Percentiles rank a stretch among this genome's conserved stretches.
Evolutionary conservation across 2,888 invertebrate species (phyloP).

Genomic region (Caenorhabditis sp.): DNA sequence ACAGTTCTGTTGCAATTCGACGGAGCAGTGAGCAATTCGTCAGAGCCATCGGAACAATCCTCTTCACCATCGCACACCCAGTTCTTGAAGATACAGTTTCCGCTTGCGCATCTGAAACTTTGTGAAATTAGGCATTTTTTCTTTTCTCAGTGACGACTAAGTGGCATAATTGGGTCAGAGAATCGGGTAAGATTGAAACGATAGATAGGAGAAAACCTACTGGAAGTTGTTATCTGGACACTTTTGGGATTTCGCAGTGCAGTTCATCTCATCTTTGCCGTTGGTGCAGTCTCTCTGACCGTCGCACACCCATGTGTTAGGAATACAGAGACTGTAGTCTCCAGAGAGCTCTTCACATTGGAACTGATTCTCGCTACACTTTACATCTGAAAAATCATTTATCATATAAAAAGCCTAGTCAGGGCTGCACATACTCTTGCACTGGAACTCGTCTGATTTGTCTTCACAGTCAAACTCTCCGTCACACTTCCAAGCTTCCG

Average conservation of each 20-base stretch:
- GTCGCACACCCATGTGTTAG: conserved; percentile 80
- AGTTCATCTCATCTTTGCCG: conserved; percentile 78
- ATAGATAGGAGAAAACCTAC: conserved; percentile 51
- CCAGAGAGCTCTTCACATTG: conserved; percentile 77
- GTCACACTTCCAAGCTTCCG: conserved; percentile 80
- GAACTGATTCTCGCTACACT: conserved; percentile 75
- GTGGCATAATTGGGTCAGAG: conserved; percentile 25
- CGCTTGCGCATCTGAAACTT: conserved; percentile 71
- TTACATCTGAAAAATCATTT: conserved; percentile 64
- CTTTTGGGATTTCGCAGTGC: conserved; percentile 63
- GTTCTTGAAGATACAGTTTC: conserved; percentile 77
- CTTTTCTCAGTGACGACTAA: conserved; percentile 6
- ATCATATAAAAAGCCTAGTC: too few relatives aligned
- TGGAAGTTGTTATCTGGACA: conserved; percentile 73
- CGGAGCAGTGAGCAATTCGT: conserved; percentile 64
- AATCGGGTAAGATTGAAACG: conserved; percentile 26
- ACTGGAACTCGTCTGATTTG: conserved; percentile 74
- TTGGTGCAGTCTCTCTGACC: conserved; percentile 80
- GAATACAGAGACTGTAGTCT: conserved; percentile 78
- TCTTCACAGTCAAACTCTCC: conserved; percentile 81
- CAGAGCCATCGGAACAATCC: conserved; percentile 79
- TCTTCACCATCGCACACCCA: conserved; percentile 82
- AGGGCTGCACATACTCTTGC: conserved; percentile 47
- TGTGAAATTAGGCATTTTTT: background rate
- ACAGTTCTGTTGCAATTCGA: conserved; percentile 44